Base-by-base conservation (phyloP, 1,140 invertebrate genomes). In the Chlorops oryzae region DNA sequence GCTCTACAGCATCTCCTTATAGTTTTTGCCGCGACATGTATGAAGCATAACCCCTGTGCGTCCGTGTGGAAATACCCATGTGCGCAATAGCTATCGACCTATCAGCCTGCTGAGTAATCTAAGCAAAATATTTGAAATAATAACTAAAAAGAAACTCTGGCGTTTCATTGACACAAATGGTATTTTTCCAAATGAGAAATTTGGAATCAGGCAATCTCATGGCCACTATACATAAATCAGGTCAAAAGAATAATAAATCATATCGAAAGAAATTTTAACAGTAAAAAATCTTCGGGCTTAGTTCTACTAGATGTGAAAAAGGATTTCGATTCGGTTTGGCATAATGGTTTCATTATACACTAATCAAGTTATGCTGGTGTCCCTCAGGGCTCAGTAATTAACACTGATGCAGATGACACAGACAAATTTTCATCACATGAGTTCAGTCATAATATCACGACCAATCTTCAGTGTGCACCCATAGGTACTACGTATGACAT, bases 161-260 rank as follows among this genome's bases (percentile, higher is more conserved):
- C 1, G 27, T 22, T 51, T 24, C 17, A 40, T 59, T 7, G 47
- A 65, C 34, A 41, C 54, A 12, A 57, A 54, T 2, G 52, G 59
- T 7, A 43, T 62, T 3, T 54, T 70, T 1, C 44, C 62, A 3
- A 32, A 56, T 20, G 47, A 72, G n/a, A 67, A 75, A 54, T 73
- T 70, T 57, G 71, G 67, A 0, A 74, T 77, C 37, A 56, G 69
- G 50, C 23, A 25, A 18, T n/a, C n/a, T n/a, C n/a, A n/a, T n/a
- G 39, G 47, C 3, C 62, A 71, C 18, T 62, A 48, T 5, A 73
- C 70, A 51, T 57, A 3, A 61, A 73, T 35, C 70, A 73, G 40
- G 21, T 74, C 3, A 35, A 57, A 1, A 47, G 65, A 35, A 54
- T 77, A 21, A 52, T 56, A 1, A 61, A 70, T 47, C 48, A 61